Base-by-base conservation (phyloP, 2,113 vertebrate genomes). In the Centropus unirufus region DNA sequence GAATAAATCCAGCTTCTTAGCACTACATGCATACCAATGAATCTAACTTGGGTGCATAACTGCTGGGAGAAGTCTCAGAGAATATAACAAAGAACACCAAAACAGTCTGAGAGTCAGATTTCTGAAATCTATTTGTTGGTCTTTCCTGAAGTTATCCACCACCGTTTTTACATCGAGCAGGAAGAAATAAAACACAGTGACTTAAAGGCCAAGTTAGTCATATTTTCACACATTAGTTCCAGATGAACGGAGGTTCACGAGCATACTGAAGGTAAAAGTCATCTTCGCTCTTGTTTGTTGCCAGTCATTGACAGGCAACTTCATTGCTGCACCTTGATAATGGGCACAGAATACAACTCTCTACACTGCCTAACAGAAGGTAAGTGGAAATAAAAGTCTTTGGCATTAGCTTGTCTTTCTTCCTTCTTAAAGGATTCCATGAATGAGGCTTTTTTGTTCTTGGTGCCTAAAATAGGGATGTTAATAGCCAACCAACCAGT, bases 161-260 rank as follows among this genome's bases (percentile, higher is more conserved):
- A 54, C 61, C 7, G 7, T 72, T 59, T 90, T 76, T 63, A 74
- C 32, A 36, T 8, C 3, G 9, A 77, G 57, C 10, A 39, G 47
- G 51, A 79, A 83, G 40, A 94, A 61, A 7, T 84, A 40, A 58
- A 77, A 20, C 58, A 32, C 30, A 69, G 22, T 85, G 51, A 64
- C 79, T 78, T 70, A 39, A 95, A 66, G 55, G 72, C 89, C 34
- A 22, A 62, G 26, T 91, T 83, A 95, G 63, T 96, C 73, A 29
- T 92, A 72, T 80, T 79, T 96, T 89, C 72, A 54, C 52, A 36
- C 47, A 12, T 94, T 87, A 75, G 20, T 69, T 95, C 54, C 75
- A 66, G 61, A 58, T 77, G 83, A 93, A 82, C 8, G 42, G 34
- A 90, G 59, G 63, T 89, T 54, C 52, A 46, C 20, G 44, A 61